Evolutionary conservation across 1,140 invertebrate species (phyloP).

Genomic region (Achroia grisella): DNA sequence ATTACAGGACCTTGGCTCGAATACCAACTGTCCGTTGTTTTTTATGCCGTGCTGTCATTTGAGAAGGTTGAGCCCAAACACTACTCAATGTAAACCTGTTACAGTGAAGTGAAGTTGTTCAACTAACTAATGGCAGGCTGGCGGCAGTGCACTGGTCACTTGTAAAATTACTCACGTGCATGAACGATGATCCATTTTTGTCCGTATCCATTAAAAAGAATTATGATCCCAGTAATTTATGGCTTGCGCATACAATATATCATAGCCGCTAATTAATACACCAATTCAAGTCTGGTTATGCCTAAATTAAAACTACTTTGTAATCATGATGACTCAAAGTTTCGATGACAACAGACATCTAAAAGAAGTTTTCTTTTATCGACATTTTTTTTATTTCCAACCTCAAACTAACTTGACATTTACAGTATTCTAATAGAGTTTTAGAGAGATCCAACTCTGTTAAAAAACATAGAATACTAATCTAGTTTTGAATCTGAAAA

Average conservation of each 20-base stretch:
- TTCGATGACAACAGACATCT: too few species aligned
- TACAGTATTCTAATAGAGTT: too few species aligned
- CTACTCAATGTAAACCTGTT: slow-evolving; percentile 66
- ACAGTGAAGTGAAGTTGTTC: slow-evolving; percentile 21
- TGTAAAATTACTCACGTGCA: slow-evolving; percentile 8
- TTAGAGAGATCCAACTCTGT: too few species aligned
- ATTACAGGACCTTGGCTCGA: slow-evolving; percentile 67
- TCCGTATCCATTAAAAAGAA: slow-evolving; percentile 2
- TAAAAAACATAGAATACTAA: too few species aligned
- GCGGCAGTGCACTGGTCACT: slow-evolving; percentile 1
- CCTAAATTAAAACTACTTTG: too few species aligned
- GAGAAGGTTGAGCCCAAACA: slow-evolving; percentile 59
- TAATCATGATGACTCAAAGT: too few species aligned
- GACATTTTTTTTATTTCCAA: too few species aligned
- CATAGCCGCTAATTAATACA: neutral
- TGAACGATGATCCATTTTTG: slow-evolving; percentile 7
- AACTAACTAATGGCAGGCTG: neutral
- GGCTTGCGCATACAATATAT: neutral
- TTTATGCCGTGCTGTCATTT: slow-evolving; percentile 62
- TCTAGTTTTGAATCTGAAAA: too few species aligned
- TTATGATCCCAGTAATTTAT: slow-evolving; percentile 2
- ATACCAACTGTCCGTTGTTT: slow-evolving; percentile 64
- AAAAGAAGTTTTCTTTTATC: too few species aligned
- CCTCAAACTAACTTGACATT: too few species aligned
- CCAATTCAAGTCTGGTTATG: too few species aligned